Evolutionary conservation across 1,140 invertebrate species (phyloP).

Genomic region (Notospermus geniculatus): DNA sequence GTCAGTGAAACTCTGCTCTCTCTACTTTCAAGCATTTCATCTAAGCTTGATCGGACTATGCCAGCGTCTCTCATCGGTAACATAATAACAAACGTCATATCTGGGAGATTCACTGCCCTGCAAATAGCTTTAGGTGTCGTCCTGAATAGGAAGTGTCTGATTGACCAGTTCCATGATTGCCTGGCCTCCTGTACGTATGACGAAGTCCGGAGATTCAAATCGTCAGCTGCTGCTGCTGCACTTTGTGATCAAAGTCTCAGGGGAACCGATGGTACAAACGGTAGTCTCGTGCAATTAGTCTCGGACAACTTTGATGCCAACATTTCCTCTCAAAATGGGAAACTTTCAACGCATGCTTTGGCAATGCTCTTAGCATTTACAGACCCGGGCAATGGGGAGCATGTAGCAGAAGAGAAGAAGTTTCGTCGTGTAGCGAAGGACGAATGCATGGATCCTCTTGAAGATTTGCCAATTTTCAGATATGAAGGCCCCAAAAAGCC

Average conservation of each 20-base stretch:
- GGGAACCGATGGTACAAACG: no score
- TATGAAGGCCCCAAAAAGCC: no score
- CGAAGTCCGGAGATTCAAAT: background rate
- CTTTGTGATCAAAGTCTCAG: background rate
- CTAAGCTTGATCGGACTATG: background rate
- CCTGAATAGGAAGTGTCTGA: background rate
- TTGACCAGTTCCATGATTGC: background rate
- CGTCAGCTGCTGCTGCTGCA: background rate
- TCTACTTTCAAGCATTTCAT: background rate
- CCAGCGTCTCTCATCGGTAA: background rate
- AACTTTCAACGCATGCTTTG: background rate
- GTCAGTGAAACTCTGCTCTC: background rate
- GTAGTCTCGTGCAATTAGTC: background rate
- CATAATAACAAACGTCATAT: conserved; percentile 4
- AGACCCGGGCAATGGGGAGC: no score
- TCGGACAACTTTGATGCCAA: conserved; percentile 1
- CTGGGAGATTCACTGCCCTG: background rate
- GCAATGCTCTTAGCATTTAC: no score
- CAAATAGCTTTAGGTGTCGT: background rate
- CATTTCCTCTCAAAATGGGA: background rate
- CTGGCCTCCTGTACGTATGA: background rate
- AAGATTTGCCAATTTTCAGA: no score
- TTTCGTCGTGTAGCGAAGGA: no score
- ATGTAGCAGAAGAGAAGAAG: no score
- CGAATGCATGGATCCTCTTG: no score